A percentile compares a stretch with the other conserved stretches of the same genome.
Conservation (phyloP, 2,888 invertebrate genomes). For the Leptopterna dolabrata region DNA sequence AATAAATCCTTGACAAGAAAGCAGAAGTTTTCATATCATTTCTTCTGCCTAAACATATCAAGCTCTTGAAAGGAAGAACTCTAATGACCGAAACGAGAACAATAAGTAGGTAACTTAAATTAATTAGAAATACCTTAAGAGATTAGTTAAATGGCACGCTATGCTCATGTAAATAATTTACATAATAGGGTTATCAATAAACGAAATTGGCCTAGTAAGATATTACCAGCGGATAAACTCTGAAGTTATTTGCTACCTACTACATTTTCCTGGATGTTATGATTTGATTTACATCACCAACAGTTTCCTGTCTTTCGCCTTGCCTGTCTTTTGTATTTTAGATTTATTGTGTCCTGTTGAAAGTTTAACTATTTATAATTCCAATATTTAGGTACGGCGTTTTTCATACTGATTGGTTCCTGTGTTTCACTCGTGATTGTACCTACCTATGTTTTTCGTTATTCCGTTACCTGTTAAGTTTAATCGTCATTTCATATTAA, state of each 20-base stretch:
- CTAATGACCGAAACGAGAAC: constrained; percentile 36
- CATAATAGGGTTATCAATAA: constrained; percentile 12
- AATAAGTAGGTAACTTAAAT: constrained; percentile 18
- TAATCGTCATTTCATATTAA: background rate
- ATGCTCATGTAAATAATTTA: constrained; percentile 50
- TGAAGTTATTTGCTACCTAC: background rate
- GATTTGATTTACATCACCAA: background rate
- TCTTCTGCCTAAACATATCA: constrained; percentile 26
- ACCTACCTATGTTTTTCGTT: background rate
- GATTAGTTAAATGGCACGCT: constrained; percentile 34
- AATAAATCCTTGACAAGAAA: background rate
- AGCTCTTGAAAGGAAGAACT: constrained; percentile 32
- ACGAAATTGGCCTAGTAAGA: constrained; percentile 52
- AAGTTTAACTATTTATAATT: background rate
- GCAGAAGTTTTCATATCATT: constrained; percentile 2
- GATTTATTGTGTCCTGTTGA: background rate
- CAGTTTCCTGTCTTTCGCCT: background rate
- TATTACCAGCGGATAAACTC: constrained; percentile 25
- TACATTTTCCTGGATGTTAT: background rate
- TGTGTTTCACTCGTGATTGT: background rate
- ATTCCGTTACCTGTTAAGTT: constrained; percentile 7
- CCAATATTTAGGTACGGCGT: background rate
- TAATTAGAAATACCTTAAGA: background rate
- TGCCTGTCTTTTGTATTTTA: background rate
- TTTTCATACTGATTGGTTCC: background rate